Evolutionary conservation across 1,140 invertebrate species (phyloP).

Genomic region (Frieseomelitta varia): DNA sequence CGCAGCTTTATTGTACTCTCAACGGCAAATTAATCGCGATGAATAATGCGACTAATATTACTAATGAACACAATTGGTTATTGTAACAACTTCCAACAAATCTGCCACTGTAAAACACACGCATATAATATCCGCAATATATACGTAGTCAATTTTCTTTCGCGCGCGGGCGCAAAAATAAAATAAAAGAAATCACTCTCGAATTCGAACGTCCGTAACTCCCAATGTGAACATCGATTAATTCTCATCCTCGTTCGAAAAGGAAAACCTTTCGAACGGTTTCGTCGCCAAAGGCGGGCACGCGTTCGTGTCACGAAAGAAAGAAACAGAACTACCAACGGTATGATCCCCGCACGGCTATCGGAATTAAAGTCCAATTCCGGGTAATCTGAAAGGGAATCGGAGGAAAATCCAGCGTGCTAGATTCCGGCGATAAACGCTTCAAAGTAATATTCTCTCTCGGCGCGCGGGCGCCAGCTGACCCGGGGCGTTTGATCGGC

Average conservation of each 20-base stretch:
- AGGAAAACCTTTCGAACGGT: no score
- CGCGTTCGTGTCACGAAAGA: neutral
- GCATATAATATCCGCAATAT: no score
- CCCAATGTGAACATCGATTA: no score
- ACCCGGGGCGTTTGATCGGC: neutral
- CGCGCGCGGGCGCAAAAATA: no score
- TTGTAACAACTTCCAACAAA: neutral
- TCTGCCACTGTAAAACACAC: neutral
- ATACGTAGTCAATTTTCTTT: no score
- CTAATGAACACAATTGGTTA: neutral
- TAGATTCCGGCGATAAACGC: slow-evolving; percentile 26
- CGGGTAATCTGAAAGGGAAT: slow-evolving; percentile 12
- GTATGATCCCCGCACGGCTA: neutral
- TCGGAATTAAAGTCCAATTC: slow-evolving; percentile 24
- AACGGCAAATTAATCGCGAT: neutral
- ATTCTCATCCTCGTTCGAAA: no score
- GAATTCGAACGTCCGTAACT: no score
- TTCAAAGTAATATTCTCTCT: slow-evolving; percentile 34
- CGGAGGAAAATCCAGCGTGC: slow-evolving; percentile 14
- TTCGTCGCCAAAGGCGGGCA: neutral
- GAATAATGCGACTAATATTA: neutral
- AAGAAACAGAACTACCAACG: neutral
- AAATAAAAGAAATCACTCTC: no score
- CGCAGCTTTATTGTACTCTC: neutral
- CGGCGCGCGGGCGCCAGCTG: neutral